Conservation (phyloP, 2,113 vertebrate genomes). For the Rhodinocichla rosea region DNA sequence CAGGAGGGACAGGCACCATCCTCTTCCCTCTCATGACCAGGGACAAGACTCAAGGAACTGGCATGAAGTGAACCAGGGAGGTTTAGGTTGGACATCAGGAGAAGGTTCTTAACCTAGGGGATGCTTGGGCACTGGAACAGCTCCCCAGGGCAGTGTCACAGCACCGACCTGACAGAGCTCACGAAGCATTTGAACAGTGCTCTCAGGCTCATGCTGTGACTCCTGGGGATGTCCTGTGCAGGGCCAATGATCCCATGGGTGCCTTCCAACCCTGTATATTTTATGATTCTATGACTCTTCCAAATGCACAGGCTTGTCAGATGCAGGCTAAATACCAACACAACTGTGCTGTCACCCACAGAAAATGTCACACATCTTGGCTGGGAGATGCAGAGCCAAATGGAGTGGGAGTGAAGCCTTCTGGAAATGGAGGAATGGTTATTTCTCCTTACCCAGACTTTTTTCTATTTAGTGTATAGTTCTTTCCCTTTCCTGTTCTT, state of each 20-base stretch:
- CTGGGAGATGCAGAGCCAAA: neutral
- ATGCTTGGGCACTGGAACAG: neutral
- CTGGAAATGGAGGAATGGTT: neutral
- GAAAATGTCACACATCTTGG: neutral
- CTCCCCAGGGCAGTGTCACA: neutral
- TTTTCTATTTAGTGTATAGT: neutral
- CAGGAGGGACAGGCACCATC: fast-evolving
- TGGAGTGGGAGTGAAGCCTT: neutral
- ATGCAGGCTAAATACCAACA: neutral
- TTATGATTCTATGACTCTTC: neutral
- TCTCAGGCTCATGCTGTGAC: fast-evolving
- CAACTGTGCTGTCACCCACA: neutral
- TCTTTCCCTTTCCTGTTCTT: neutral
- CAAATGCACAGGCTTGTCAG: neutral
- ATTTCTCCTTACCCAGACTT: neutral
- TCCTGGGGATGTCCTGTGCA: neutral
- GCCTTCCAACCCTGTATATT: neutral
- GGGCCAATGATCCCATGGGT: fast-evolving
- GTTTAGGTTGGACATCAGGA: neutral
- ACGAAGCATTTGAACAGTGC: fast-evolving
- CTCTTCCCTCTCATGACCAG: neutral
- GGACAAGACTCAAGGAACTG: neutral
- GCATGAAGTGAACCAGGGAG: neutral
- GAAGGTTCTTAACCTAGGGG: neutral
- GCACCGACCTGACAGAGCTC: neutral